Base-by-base conservation (phyloP, 1,140 invertebrate species). In the Tetramorium alpestre region DNA sequence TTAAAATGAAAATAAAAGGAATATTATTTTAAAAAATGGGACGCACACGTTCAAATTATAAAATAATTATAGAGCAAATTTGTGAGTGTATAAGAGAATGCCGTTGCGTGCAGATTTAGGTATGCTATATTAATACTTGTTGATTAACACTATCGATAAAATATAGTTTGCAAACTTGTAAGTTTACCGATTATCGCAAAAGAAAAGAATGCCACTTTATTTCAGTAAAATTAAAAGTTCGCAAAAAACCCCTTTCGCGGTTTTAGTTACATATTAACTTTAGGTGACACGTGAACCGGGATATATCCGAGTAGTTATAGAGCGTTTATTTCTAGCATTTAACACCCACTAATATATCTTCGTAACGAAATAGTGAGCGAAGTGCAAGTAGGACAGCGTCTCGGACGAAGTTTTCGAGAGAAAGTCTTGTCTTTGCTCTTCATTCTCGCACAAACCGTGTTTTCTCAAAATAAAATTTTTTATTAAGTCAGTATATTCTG, bases 281-380 rank as follows among this genome's bases (percentile, higher is more conserved):
- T 51, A 70, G 38, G 22, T 41, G 25, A 70, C 64, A 54, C 49
- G 78, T 28, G 41, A 60, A 41, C 25, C n/a, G 41, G 38, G 1
- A 22, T 22, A 47, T 82, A 69, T 47, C 18, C 51, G 58, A 64
- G 18, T 58, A 69, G 64, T 82, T 72, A 44, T 67, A 18, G 54
- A 62, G 51, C 58, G 51, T 82, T 73, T 84, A 73, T 73, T 84
- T 84, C 80, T 84, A 73, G 80, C 80, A 44, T 18, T 84, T 84
- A 84, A 75, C 80, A 73, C 44, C 47, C 51, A 60, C 80, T 84
- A 73, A 84, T 84, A 47, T 33, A 56, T 60, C 25, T 75, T 60
- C 25, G 22, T 75, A 84, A 58, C 51, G 69, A 84, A 58, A 73
- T 73, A 28, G 25, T 11, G 69, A 84, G 41, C 54, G 22, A 73